Percentiles rank a stretch among this genome's conserved stretches.
Conservation (phyloP, 1,140 invertebrate species). For the Arctopsyche grandis region DNA sequence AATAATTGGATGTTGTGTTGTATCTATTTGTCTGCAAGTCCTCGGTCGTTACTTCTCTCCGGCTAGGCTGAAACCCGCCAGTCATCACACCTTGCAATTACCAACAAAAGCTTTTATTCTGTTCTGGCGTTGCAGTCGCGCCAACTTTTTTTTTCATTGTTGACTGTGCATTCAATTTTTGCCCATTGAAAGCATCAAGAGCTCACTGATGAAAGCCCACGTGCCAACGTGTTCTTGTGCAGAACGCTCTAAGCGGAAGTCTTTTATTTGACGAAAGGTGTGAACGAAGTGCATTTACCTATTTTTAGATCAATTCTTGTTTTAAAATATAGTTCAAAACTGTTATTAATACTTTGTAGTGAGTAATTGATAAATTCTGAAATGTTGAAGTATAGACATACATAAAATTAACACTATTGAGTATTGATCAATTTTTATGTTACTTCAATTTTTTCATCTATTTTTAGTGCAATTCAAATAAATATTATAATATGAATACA, state of each 20-base stretch:
- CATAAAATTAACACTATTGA: no score
- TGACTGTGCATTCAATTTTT: not conserved
- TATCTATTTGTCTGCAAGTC: not conserved
- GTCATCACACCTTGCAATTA: no score
- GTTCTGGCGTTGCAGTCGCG: not conserved
- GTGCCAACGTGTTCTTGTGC: not conserved
- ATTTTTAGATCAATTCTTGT: not conserved
- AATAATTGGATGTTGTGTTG: slow-evolving; percentile 10
- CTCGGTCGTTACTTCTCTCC: no score
- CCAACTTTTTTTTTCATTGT: not conserved
- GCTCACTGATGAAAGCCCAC: not conserved
- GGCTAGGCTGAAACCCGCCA: no score
- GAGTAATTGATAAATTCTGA: no score
- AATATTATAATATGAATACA: no score
- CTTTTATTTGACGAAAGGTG: not conserved
- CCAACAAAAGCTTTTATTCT: slow-evolving; percentile 11
- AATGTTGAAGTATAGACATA: no score
- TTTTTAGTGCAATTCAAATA: no score
- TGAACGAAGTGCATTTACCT: not conserved
- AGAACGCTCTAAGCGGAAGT: not conserved
- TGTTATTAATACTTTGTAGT: no score
- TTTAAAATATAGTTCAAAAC: no score
- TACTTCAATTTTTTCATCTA: no score
- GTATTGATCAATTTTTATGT: no score
- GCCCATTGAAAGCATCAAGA: not conserved